These are phyloP conservation scores for Amblyopsis rosae DNA, from an alignment of 2,113 vertebrate species.

Conservation along the genomic window DNA sequence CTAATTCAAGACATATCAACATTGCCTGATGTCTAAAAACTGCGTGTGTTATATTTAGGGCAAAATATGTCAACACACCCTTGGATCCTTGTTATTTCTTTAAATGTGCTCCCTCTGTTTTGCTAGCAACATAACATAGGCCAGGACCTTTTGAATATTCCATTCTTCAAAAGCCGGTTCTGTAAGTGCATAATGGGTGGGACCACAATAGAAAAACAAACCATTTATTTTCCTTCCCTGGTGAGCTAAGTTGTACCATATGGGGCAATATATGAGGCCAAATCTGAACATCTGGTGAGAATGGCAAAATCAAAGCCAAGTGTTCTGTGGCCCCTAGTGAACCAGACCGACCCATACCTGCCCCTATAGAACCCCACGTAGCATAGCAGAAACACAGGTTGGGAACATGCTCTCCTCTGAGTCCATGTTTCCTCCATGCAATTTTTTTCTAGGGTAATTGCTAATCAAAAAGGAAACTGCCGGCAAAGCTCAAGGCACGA, in stretches of 20 bases:
- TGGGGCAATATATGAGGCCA: slow-evolving; percentile 50
- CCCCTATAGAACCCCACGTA: slow-evolving; percentile 54
- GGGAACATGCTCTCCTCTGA: slow-evolving; percentile 50
- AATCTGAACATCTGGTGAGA: slow-evolving; percentile 73
- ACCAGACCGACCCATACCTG: slow-evolving; percentile 58
- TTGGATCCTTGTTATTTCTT: slow-evolving; percentile 13
- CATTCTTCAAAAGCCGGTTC: slow-evolving; percentile 75
- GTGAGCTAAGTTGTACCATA: slow-evolving; percentile 73
- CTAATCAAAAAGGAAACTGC: slow-evolving; percentile 72
- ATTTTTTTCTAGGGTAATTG: slow-evolving; percentile 63
- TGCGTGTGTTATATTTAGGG: not conserved
- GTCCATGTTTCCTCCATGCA: slow-evolving; percentile 43
- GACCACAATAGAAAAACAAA: slow-evolving; percentile 78
- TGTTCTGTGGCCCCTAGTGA: slow-evolving; percentile 59
- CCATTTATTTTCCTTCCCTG: slow-evolving; percentile 73
- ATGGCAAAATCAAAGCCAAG: slow-evolving; percentile 68
- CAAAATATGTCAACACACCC: slow-evolving; percentile 17
- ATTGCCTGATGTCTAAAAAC: slow-evolving; percentile 40
- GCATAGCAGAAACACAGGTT: slow-evolving; percentile 61
- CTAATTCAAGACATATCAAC: slow-evolving; percentile 48
- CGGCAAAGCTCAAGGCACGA: slow-evolving; percentile 50
- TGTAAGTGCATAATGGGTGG: slow-evolving; percentile 74
- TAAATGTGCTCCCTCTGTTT: not conserved
- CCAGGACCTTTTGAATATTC: slow-evolving; percentile 4
- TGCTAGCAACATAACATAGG: not conserved